Evolutionary conservation across 2,797 vertebrate genomes (phyloP), one percentile per base, ranked within the genome.

Genomic region (Scolopax rusticola): DNA sequence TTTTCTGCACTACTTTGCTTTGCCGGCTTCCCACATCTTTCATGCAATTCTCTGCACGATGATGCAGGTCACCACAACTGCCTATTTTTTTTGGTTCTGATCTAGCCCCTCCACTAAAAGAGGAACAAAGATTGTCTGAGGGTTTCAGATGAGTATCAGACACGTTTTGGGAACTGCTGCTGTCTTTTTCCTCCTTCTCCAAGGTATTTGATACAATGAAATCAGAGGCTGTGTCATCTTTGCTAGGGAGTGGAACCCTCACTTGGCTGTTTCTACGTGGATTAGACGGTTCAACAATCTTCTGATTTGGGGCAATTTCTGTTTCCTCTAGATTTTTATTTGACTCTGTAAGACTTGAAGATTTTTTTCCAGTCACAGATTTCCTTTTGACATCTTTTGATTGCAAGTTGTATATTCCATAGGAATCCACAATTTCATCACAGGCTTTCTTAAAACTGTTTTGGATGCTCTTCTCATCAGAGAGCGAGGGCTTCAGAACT

Each of bases 351-450:
- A 88, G 94, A 96, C 85, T 53, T 17, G 32, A 84, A 36, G 38
- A 51, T 32, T 47, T 85, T 51, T 94, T 89, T 48, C 40, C 90
- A 87, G 64, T 7, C 63, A 50, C 3, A 8, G 89, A 74, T 96
- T 96, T 98, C 83, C 98, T 98, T 96, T 98, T 98, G 90, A 99
- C 99, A 97, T 98, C 91, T 96, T 98, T 98, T 78, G 99, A 99
- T 15, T 98, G 97, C 79, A 99, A 96, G 84, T 97, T 98, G 84
- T 90, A 89, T 54, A 97, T 98, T 94, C 98, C 95, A 56, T 96
- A 97, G 75, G 97, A 98, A 85, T 98, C 98, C 38, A 94, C 71
- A 57, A 97, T 90, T 92, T 96, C 94, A 93, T 93, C 84, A 79
- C 87, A 96, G 15, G 93, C 92, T 88, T 94, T 95, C 79, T 96